A percentile compares a stretch with the other conserved stretches of the same genome.
Conservation (phyloP, 2,797 vertebrate genomes). For the Lutjanus campechanus region DNA sequence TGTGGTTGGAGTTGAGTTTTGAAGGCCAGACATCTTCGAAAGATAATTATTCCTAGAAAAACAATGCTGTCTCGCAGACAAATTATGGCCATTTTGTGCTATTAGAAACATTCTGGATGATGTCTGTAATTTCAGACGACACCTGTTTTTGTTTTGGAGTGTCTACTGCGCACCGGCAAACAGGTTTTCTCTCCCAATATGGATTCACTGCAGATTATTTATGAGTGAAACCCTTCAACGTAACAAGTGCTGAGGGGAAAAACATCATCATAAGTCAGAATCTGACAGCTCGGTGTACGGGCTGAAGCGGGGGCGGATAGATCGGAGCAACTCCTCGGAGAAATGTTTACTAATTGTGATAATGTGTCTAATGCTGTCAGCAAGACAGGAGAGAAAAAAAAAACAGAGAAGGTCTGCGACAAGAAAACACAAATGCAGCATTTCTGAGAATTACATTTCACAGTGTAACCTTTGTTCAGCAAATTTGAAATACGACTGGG, state of each 20-base stretch:
- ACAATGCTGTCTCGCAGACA: not conserved
- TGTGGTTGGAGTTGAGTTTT: not conserved
- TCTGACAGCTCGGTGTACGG: slow-evolving; percentile 24
- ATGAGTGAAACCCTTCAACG: slow-evolving; percentile 36
- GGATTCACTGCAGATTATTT: slow-evolving; percentile 44
- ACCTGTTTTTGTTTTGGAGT: slow-evolving; percentile 15
- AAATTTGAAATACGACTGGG: slow-evolving; percentile 33
- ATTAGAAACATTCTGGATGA: not conserved
- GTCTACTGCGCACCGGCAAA: slow-evolving; percentile 1
- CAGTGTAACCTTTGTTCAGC: slow-evolving; percentile 63
- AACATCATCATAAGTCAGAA: slow-evolving; percentile 28
- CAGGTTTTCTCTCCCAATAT: slow-evolving; percentile 7
- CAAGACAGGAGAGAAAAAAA: slow-evolving; percentile 1
- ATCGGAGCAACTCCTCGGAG: slow-evolving; percentile 32
- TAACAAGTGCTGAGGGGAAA: not conserved
- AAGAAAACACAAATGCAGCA: slow-evolving; percentile 63
- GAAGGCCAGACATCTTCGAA: not conserved
- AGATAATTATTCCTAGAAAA: not conserved
- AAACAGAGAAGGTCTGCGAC: not conserved
- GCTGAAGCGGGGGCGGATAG: slow-evolving; percentile 15
- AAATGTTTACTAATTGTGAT: slow-evolving; percentile 60
- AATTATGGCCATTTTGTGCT: not conserved
- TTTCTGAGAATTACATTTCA: slow-evolving; percentile 57
- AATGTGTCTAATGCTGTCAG: slow-evolving; percentile 53
- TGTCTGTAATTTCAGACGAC: slow-evolving; percentile 1